A percentile compares a stretch with the other conserved stretches of the same genome.
Conservation (phyloP, 2,888 invertebrate genomes). For the Zhuqinia jingwanae region DNA sequence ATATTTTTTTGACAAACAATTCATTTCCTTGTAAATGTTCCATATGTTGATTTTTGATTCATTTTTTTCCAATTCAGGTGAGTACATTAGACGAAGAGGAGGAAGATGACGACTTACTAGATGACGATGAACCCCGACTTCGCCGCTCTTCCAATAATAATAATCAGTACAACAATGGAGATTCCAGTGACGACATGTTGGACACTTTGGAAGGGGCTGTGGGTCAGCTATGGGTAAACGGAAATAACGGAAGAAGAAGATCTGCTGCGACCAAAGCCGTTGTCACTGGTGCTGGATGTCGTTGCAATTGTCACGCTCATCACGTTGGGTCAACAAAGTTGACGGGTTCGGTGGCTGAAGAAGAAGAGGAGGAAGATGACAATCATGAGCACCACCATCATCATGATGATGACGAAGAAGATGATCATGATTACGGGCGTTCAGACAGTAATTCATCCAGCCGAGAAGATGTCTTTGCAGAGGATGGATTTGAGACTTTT, state of each 20-base stretch:
- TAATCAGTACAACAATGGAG: slow-evolving; percentile 78
- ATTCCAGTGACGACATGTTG: slow-evolving; percentile 77
- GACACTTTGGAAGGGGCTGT: slow-evolving; percentile 78
- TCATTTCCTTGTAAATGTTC: too few relatives aligned
- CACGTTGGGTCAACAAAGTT: slow-evolving; percentile 21
- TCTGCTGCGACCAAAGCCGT: too few relatives aligned
- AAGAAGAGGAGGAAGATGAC: slow-evolving; percentile 72
- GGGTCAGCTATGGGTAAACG: slow-evolving; percentile 75
- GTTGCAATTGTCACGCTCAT: slow-evolving; percentile 56
- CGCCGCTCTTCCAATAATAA: slow-evolving; percentile 75
- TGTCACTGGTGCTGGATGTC: too few relatives aligned
- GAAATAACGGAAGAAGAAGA: slow-evolving; percentile 64
- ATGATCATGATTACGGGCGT: slow-evolving; percentile 64
- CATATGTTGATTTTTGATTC: too few relatives aligned
- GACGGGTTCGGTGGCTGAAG: slow-evolving; percentile 72
- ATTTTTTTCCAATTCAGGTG: too few relatives aligned
- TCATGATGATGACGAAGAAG: slow-evolving; percentile 69
- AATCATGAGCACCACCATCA: slow-evolving; percentile 60
- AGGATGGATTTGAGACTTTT: slow-evolving; percentile 76
- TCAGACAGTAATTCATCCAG: slow-evolving; percentile 79
- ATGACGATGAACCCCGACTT: slow-evolving; percentile 49
- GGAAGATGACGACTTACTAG: slow-evolving; percentile 71
- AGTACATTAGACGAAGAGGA: too few relatives aligned
- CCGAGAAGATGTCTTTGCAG: slow-evolving; percentile 79
- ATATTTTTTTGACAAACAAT: too few relatives aligned